These are phyloP conservation scores for Portevinia maculata DNA, from an alignment of 2,888 invertebrate genomes.

Conservation along the genomic window DNA sequence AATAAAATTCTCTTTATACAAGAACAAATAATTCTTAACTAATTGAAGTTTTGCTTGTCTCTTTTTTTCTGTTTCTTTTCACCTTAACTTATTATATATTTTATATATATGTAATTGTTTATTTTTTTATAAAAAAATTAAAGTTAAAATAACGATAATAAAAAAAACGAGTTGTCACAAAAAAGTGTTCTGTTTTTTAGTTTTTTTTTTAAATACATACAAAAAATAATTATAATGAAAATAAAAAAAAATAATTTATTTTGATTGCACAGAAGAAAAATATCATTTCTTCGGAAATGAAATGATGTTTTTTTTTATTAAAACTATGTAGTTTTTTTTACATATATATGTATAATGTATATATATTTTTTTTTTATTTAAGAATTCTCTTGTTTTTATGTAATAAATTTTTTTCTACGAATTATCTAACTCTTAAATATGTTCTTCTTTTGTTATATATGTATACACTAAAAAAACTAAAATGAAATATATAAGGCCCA, in stretches of 20 bases:
- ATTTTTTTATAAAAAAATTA: slow-evolving; percentile 41
- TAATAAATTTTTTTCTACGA: slow-evolving; percentile 42
- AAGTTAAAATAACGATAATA: slow-evolving; percentile 45
- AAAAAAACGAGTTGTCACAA: slow-evolving; percentile 47
- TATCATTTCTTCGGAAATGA: slow-evolving; percentile 72
- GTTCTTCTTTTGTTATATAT: slow-evolving; percentile 17
- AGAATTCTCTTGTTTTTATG: slow-evolving; percentile 27
- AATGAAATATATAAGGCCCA: slow-evolving; percentile 74
- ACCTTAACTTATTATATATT: slow-evolving; percentile 61
- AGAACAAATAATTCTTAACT: slow-evolving; percentile 74
- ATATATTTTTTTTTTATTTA: slow-evolving; percentile 48
- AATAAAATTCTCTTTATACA: slow-evolving; percentile 75
- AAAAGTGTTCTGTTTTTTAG: slow-evolving; percentile 31
- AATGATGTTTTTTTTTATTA: slow-evolving; percentile 72
- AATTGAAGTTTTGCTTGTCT: slow-evolving; percentile 57
- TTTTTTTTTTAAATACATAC: slow-evolving; percentile 45
- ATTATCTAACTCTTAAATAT: slow-evolving; percentile 62
- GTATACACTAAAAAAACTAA: slow-evolving; percentile 57
- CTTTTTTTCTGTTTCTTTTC: slow-evolving; percentile 44
- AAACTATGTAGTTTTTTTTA: slow-evolving; percentile 53
- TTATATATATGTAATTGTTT: slow-evolving; percentile 57
- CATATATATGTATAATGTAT: slow-evolving; percentile 67
- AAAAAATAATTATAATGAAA: slow-evolving; percentile 52
- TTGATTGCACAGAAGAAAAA: slow-evolving; percentile 75
- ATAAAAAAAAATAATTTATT: slow-evolving; percentile 73